These are phyloP conservation scores for Tachyglossus aculeatus DNA, from an alignment of 2,797 vertebrate genomes.

Conservation along the genomic window DNA sequence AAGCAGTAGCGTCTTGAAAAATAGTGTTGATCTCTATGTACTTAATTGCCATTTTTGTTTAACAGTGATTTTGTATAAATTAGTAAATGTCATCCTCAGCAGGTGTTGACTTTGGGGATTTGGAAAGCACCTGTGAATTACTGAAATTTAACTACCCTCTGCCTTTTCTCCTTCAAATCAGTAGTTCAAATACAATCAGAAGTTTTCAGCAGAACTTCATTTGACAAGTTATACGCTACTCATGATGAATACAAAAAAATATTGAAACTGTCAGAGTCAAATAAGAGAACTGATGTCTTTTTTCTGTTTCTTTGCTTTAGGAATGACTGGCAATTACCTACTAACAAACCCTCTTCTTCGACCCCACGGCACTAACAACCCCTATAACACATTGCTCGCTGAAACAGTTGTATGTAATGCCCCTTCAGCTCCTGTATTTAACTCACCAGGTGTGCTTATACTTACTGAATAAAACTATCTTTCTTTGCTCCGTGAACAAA, in stretches of 20 bases:
- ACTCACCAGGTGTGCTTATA: conserved; percentile 99
- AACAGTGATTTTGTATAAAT: conserved; percentile 75
- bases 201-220: conserved; percentile 64
- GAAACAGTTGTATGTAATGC: conserved; percentile 99
- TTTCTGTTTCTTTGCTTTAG: conserved; percentile 91
- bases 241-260: conserved; percentile 47
- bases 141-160: conserved; percentile 69
- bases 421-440: conserved; percentile 99
- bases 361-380: conserved; percentile 99
- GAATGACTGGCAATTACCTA: conserved; percentile 99
- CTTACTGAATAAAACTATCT: conserved; percentile 74
- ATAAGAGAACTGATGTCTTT: conserved; percentile 77
- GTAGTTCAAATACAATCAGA: conserved; percentile 70
- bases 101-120: conserved; percentile 78
- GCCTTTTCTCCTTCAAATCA: conserved; percentile 69
- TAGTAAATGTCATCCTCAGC: conserved; percentile 78
- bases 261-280: conserved; percentile 71
- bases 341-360: conserved; percentile 99
- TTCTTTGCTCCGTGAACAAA: conserved; percentile 6
- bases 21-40: conserved; percentile 64
- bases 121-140: conserved; percentile 77
- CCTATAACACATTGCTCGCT: conserved; percentile 99
- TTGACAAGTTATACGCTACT: conserved; percentile 64
- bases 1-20: conserved; percentile 66
- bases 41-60: conserved; percentile 76